Conservation (phyloP, 2,113 vertebrate genomes). For the Speoplatyrhinus poulsoni region DNA sequence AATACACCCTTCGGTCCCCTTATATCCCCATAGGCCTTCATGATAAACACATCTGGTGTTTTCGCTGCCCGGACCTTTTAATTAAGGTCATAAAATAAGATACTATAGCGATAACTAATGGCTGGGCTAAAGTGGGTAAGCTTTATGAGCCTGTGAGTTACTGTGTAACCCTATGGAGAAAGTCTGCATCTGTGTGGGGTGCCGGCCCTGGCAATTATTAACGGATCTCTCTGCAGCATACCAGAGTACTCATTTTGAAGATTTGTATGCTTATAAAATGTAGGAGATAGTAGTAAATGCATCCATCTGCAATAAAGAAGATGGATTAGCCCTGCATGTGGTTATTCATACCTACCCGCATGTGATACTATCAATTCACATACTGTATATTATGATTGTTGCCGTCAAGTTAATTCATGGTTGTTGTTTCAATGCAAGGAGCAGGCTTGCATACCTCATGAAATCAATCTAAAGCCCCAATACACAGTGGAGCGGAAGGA, state of each 20-base stretch:
- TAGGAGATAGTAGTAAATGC: conserved; percentile 16
- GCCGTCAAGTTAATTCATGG: too few species aligned
- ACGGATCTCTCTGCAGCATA: conserved; percentile 8
- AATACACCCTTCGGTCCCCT: conserved; percentile 21
- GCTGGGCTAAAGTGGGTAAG: background rate
- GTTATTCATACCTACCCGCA: too few species aligned
- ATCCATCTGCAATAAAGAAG: conserved; percentile 8
- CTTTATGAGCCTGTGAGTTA: conserved; percentile 17
- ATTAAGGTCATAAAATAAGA: conserved; percentile 51
- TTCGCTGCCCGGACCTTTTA: conserved; percentile 50
- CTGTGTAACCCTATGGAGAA: conserved; percentile 6
- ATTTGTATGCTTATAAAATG: conserved; percentile 22
- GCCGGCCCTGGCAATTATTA: conserved; percentile 22
- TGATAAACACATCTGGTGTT: conserved; percentile 50
- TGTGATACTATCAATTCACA: too few species aligned
- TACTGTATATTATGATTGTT: too few species aligned
- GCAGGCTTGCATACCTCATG: background rate
- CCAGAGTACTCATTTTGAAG: conserved; percentile 4
- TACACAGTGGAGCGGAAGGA: conserved; percentile 22
- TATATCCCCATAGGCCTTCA: conserved; percentile 26
- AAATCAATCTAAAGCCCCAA: background rate
- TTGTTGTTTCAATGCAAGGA: background rate
- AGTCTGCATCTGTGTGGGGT: conserved; percentile 21
- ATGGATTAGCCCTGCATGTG: background rate
- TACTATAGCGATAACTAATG: conserved; percentile 50